Percentiles rank a stretch among this genome's conserved stretches.
Evolutionary conservation across 35 echinoderm and acorn worm species (phyloP).

Genomic region (Hemicentrotus pulcherrimus): DNA sequence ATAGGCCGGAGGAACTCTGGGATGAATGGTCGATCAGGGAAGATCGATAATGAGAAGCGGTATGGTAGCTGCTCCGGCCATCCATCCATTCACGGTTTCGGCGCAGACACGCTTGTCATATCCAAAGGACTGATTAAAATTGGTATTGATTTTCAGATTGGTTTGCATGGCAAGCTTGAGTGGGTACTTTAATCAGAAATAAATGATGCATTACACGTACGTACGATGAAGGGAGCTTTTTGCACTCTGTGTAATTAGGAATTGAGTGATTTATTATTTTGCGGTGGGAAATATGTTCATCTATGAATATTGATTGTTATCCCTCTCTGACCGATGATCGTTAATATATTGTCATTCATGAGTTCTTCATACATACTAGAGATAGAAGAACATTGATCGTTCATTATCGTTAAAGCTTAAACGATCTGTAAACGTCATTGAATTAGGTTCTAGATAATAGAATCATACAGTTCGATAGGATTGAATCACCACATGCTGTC

Average conservation of each 20-base stretch:
- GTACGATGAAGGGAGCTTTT: neutral
- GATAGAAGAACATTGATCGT: neutral
- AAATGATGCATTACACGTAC: neutral
- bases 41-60: neutral
- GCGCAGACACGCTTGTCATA: neutral
- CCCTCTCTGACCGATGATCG: neutral
- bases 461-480: too few species aligned
- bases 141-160: constrained; percentile 13
- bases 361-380: neutral
- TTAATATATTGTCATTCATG: neutral
- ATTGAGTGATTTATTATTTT: constrained; percentile 13
- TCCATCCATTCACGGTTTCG: neutral
- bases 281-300: neutral
- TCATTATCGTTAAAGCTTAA: too few species aligned
- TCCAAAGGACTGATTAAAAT: neutral
- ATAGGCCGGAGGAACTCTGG: neutral
- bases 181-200: neutral
- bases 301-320: neutral
- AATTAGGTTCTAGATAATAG: too few species aligned
- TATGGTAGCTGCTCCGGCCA: neutral
- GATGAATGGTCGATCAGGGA: neutral
- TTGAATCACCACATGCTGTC: too few species aligned
- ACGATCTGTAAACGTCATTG: too few species aligned
- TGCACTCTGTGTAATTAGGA: neutral
- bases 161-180: neutral